phyloP scores from a whole-genome alignment of 2,888 invertebrate species.

The Lymantria monacha region DNA sequence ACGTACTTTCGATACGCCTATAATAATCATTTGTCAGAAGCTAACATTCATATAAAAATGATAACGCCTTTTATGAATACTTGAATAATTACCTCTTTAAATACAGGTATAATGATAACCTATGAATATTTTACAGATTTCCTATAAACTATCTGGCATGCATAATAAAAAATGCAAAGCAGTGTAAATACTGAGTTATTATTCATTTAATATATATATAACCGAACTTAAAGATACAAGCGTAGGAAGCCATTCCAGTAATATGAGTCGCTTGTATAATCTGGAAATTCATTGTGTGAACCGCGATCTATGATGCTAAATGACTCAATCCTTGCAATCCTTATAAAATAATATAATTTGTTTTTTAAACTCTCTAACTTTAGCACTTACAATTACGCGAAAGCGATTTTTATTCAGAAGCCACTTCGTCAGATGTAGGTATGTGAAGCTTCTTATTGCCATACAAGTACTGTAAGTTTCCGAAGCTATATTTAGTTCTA shows the following conservation, averaged over 20 bases:
- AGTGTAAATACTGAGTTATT: conserved; percentile 64
- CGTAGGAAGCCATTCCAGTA: conserved; percentile 79
- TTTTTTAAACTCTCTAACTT: conserved; percentile 57
- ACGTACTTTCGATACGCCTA: conserved; percentile 10
- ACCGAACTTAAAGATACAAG: conserved; percentile 71
- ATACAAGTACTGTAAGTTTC: conserved; percentile 58
- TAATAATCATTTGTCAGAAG: neutral
- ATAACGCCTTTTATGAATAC: no score
- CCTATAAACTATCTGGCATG: conserved; percentile 77
- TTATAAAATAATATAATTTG: conserved; percentile 43
- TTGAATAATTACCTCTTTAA: no score
- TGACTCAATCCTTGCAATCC: conserved; percentile 61
- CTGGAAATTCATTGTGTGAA: conserved; percentile 64
- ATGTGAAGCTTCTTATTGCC: conserved; percentile 74
- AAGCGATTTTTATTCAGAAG: conserved; percentile 72
- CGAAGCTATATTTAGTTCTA: conserved; percentile 74
- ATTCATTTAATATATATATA: conserved; percentile 49
- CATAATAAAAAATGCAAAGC: conserved; percentile 81
- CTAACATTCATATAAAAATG: no score
- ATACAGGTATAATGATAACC: conserved; percentile 18
- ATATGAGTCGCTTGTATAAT: conserved; percentile 59
- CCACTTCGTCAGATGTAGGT: conserved; percentile 63
- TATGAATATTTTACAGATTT: conserved; percentile 58
- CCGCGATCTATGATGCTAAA: conserved; percentile 69
- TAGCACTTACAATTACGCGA: conserved; percentile 69